Evolutionary conservation across 2,888 invertebrate species (phyloP).

Genomic region (Cataglyphis rosenhaueri): DNA sequence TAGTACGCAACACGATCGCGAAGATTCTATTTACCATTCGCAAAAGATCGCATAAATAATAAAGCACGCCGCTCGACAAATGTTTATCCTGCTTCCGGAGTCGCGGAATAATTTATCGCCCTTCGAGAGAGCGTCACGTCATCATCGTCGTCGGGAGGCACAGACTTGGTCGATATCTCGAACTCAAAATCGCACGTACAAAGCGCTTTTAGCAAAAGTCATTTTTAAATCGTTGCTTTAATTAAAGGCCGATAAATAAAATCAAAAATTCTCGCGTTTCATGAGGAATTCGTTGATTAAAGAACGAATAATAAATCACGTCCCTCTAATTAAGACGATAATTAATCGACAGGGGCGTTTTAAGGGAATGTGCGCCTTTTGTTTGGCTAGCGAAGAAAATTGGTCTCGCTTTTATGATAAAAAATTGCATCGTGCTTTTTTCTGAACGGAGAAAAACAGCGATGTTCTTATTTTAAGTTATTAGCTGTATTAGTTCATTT

Average conservation of each 20-base stretch:
- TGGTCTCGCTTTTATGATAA: neutral
- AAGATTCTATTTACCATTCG: slow-evolving; percentile 49
- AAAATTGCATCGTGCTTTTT: slow-evolving; percentile 3
- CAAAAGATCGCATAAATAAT: slow-evolving; percentile 44
- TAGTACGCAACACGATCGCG: slow-evolving; percentile 14
- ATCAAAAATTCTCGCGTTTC: neutral
- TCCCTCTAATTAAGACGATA: slow-evolving; percentile 59
- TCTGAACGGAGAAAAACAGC: neutral
- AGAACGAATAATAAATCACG: slow-evolving; percentile 62
- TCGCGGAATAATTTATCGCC: slow-evolving; percentile 39
- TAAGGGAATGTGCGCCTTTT: slow-evolving; percentile 4
- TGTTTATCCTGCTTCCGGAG: slow-evolving; percentile 34
- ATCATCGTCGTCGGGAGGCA: neutral
- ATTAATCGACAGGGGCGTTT: slow-evolving; percentile 44
- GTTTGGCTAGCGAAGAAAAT: slow-evolving; percentile 14
- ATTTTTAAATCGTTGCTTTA: neutral
- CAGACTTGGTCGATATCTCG: slow-evolving; percentile 30
- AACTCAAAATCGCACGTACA: neutral
- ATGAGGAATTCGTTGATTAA: slow-evolving; percentile 53
- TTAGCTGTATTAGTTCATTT: slow-evolving; percentile 15
- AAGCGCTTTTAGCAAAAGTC: neutral
- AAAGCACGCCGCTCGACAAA: slow-evolving; percentile 30
- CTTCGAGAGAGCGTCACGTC: slow-evolving; percentile 18
- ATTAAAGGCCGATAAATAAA: neutral
- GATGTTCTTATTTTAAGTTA: slow-evolving; percentile 3